Conservation (phyloP, 2,888 invertebrate species). For the Congeria kusceri region DNA sequence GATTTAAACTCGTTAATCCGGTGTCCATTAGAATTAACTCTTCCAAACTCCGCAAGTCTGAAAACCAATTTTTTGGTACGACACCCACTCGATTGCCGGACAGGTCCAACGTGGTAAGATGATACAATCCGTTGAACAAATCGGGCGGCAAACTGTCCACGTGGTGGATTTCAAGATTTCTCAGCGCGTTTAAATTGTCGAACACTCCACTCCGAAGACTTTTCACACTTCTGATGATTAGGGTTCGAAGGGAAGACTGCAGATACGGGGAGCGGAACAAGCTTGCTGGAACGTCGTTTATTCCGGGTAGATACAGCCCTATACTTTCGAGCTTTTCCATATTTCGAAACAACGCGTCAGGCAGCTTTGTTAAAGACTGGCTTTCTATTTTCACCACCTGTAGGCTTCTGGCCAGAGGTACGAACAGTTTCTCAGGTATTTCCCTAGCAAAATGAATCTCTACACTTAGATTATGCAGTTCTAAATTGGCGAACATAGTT, state of each 20-base stretch:
- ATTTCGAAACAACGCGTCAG: slow-evolving; percentile 6
- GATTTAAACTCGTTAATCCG: slow-evolving; percentile 1
- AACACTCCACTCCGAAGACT: slow-evolving; percentile 24
- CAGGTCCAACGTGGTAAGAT: slow-evolving; percentile 30
- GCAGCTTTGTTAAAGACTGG: slow-evolving; percentile 11
- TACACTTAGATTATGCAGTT: slow-evolving; percentile 5
- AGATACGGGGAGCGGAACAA: slow-evolving; percentile 12
- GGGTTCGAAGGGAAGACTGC: not conserved
- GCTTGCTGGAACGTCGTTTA: slow-evolving; percentile 11
- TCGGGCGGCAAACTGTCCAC: slow-evolving; percentile 23
- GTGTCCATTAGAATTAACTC: slow-evolving; percentile 19
- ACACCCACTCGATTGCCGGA: slow-evolving; percentile 9
- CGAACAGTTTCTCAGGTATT: slow-evolving; percentile 12
- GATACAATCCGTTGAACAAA: slow-evolving; percentile 14
- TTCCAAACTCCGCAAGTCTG: slow-evolving; percentile 22
- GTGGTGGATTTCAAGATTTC: slow-evolving; percentile 24
- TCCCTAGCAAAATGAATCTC: slow-evolving; percentile 11
- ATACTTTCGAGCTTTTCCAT: slow-evolving; percentile 10
- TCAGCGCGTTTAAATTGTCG: slow-evolving; percentile 7
- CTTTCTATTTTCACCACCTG: not conserved
- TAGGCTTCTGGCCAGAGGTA: slow-evolving; percentile 4
- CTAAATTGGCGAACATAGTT: slow-evolving; percentile 10
- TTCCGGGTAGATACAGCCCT: slow-evolving; percentile 1
- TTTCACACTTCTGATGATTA: slow-evolving; percentile 22
- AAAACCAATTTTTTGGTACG: slow-evolving; percentile 25